Evolutionary conservation across 1,140 invertebrate genomes (phyloP).

Genomic region (Lysiphlebus fabarum): DNA sequence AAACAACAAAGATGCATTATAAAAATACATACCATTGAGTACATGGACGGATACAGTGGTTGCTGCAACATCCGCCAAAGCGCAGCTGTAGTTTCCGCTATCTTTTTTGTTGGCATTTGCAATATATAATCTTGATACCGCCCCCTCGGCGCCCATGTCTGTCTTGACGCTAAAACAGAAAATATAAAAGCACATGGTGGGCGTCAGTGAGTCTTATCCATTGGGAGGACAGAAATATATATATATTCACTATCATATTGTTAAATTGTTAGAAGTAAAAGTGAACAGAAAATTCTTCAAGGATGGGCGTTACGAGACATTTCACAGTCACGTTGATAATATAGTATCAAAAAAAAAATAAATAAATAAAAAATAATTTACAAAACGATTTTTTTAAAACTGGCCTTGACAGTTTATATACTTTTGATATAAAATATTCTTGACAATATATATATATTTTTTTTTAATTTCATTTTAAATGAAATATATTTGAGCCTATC

Average conservation of each 20-base stretch:
- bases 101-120: slow-evolving; percentile 78
- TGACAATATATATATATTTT: too few species aligned
- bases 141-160: slow-evolving; percentile 71
- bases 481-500: too few species aligned
- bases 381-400: too few species aligned
- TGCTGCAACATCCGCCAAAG: slow-evolving; percentile 71
- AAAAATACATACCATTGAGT: slow-evolving; percentile 66
- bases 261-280: not conserved
- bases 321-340: not conserved
- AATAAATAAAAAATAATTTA: too few species aligned
- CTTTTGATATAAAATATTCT: too few species aligned
- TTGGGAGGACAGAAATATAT: slow-evolving; percentile 1
- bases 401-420: too few species aligned
- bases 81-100: slow-evolving; percentile 83
- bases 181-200: slow-evolving; percentile 22
- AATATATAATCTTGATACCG: slow-evolving; percentile 76
- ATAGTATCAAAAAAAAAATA: too few species aligned
- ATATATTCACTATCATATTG: too few species aligned
- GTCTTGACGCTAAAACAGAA: slow-evolving; percentile 72
- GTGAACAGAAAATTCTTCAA: not conserved
- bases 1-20: not conserved
- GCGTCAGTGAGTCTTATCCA: slow-evolving; percentile 6
- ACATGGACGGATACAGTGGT: slow-evolving; percentile 77
- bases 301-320: not conserved
- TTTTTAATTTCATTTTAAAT: too few species aligned